Conservation (phyloP, 1,140 invertebrate species). For the Zaprionus tsacasi region DNA sequence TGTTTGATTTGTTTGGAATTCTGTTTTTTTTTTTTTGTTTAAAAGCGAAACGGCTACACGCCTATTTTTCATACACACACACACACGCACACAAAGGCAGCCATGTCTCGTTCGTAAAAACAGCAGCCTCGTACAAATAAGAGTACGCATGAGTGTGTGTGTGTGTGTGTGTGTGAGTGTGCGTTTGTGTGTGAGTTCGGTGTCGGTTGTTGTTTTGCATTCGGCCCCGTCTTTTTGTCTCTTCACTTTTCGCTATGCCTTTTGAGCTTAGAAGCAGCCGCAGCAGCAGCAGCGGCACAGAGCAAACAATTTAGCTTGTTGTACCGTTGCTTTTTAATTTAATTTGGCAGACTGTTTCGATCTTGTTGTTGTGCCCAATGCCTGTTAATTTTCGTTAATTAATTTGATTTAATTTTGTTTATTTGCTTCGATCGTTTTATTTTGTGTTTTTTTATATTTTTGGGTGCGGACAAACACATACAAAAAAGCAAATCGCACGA, state of each 20-base stretch:
- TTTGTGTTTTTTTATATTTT: slow-evolving; percentile 40
- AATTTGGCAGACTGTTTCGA: slow-evolving; percentile 45
- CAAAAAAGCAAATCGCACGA: slow-evolving; percentile 53
- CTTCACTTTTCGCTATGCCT: slow-evolving; percentile 32
- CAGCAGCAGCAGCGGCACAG: neutral
- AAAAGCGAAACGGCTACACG: slow-evolving; percentile 64
- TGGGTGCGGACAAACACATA: slow-evolving; percentile 65
- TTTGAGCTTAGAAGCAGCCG: slow-evolving; percentile 24
- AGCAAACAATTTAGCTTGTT: slow-evolving; percentile 37
- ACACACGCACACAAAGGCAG: slow-evolving; percentile 37
- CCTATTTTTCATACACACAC: slow-evolving; percentile 66
- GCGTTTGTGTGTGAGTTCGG: slow-evolving; percentile 19
- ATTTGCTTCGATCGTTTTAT: slow-evolving; percentile 40
- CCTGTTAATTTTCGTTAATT: slow-evolving; percentile 47
- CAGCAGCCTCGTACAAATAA: slow-evolving; percentile 35
- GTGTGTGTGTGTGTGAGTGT: slow-evolving; percentile 4
- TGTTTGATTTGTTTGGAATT: slow-evolving; percentile 50
- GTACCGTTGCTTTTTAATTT: slow-evolving; percentile 56
- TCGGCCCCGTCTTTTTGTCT: slow-evolving; percentile 50
- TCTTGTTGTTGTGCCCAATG: slow-evolving; percentile 27
- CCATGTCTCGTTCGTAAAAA: slow-evolving; percentile 46
- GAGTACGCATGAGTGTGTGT: slow-evolving; percentile 22
- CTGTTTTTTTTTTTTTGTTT: slow-evolving; percentile 21
- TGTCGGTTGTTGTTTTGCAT: slow-evolving; percentile 55
- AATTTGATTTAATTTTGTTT: slow-evolving; percentile 54